These are phyloP conservation scores for Ommatoiulus sabulosus DNA, from an alignment of 2,888 invertebrate genomes.

Conservation along the genomic window DNA sequence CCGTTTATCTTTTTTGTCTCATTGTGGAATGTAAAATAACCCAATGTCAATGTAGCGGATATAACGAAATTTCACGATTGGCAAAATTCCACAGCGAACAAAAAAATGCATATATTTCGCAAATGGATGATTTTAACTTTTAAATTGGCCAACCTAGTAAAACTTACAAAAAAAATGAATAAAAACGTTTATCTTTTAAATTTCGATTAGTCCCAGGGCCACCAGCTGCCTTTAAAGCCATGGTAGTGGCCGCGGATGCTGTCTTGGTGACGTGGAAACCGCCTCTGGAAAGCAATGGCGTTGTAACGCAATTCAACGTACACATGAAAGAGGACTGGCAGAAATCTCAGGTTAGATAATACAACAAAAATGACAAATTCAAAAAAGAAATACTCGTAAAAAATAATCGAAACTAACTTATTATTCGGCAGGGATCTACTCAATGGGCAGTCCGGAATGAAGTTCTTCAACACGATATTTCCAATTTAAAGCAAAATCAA, in stretches of 20 bases:
- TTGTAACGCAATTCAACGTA: constrained; percentile 92
- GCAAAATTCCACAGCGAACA: too few species aligned
- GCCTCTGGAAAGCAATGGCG: constrained; percentile 91
- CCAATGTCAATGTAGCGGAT: too few species aligned
- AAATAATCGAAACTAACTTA: background rate
- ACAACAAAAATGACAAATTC: background rate
- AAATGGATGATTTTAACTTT: too few species aligned
- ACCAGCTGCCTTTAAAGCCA: constrained; percentile 91
- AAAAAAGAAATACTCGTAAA: background rate
- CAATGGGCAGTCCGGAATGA: constrained; percentile 56
- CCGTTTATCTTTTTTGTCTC: too few species aligned
- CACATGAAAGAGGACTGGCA: constrained; percentile 74
- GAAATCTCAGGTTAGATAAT: constrained; percentile 62
- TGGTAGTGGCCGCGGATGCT: constrained; percentile 90
- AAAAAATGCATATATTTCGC: too few species aligned
- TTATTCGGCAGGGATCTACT: constrained; percentile 39
- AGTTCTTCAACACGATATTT: constrained; percentile 54
- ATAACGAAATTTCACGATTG: too few species aligned
- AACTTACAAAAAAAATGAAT: too few species aligned
- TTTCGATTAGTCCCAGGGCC: constrained; percentile 84
- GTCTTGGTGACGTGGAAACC: constrained; percentile 95
- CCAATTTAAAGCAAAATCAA: constrained; percentile 57
- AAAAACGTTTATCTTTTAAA: too few species aligned
- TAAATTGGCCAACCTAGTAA: too few species aligned
- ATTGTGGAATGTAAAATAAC: too few species aligned